A percentile compares a stretch with the other conserved stretches of the same genome.
Conservation (phyloP, 2,797 vertebrate species). For the Argya squamiceps region DNA sequence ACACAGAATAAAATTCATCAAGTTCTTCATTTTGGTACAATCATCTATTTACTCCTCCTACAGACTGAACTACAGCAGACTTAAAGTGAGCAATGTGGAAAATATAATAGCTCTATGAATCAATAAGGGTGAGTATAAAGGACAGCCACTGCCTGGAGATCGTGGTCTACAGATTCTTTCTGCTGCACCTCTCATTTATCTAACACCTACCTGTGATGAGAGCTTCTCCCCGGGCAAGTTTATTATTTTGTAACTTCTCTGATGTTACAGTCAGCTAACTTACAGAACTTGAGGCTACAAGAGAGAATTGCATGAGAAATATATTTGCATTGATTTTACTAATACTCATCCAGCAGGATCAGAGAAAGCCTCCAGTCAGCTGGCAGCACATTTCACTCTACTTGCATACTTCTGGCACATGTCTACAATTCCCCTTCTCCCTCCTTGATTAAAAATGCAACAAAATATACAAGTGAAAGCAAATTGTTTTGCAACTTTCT, state of each 20-base stretch:
- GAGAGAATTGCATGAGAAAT: background rate
- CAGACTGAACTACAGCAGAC: background rate
- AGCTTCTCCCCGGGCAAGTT: background rate
- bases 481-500: background rate
- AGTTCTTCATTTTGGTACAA: background rate
- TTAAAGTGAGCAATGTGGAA: background rate
- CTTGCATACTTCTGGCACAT: background rate
- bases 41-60: background rate
- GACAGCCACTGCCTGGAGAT: background rate
- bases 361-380: background rate
- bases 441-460: background rate
- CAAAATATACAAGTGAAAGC: background rate
- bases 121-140: background rate
- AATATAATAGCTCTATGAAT: background rate
- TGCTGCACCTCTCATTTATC: background rate
- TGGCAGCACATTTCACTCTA: background rate
- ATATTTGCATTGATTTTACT: background rate
- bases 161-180: background rate
- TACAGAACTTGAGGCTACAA: background rate
- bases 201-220: background rate
- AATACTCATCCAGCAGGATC: background rate
- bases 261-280: background rate
- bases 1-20: background rate
- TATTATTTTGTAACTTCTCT: background rate
- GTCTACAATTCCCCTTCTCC: background rate